Percentiles rank a stretch among this genome's conserved stretches.
Conservation (phyloP, 2,113 vertebrate species). For the Scartelaos histophorus region DNA sequence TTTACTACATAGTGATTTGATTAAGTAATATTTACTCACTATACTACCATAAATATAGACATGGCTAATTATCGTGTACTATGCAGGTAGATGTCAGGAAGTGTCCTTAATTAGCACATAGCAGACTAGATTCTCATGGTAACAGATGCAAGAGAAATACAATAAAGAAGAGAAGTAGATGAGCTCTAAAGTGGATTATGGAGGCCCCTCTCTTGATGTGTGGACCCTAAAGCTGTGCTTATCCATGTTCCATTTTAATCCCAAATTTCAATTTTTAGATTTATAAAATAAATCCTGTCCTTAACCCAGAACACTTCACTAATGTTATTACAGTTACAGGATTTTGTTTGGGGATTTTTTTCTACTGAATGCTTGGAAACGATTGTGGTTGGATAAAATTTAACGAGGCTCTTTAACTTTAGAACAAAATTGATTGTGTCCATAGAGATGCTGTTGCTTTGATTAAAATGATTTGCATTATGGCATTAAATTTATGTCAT, state of each 20-base stretch:
- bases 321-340: no score
- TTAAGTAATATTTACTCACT: neutral
- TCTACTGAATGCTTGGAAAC: neutral
- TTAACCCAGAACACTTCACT: slow-evolving; percentile 24
- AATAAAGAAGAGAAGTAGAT: neutral
- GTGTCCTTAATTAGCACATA: slow-evolving; percentile 30
- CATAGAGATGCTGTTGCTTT: no score
- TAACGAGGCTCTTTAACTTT: no score
- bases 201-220: slow-evolving; percentile 6
- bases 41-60: slow-evolving; percentile 9
- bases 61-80: slow-evolving; percentile 37
- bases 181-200: slow-evolving; percentile 14
- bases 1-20: neutral
- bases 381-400: neutral
- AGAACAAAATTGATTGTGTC: no score
- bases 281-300: slow-evolving; percentile 19
- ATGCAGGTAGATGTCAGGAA: slow-evolving; percentile 30
- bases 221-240: slow-evolving; percentile 25
- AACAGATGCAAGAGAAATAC: slow-evolving; percentile 8
- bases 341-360: no score
- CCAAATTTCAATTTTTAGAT: slow-evolving; percentile 16
- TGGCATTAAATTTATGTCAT: no score
- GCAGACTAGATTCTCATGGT: slow-evolving; percentile 25
- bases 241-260: slow-evolving; percentile 19
- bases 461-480: no score